These are phyloP conservation scores for Vollenhovia emeryi DNA, from an alignment of 1,140 invertebrate genomes.

Conservation along the genomic window DNA sequence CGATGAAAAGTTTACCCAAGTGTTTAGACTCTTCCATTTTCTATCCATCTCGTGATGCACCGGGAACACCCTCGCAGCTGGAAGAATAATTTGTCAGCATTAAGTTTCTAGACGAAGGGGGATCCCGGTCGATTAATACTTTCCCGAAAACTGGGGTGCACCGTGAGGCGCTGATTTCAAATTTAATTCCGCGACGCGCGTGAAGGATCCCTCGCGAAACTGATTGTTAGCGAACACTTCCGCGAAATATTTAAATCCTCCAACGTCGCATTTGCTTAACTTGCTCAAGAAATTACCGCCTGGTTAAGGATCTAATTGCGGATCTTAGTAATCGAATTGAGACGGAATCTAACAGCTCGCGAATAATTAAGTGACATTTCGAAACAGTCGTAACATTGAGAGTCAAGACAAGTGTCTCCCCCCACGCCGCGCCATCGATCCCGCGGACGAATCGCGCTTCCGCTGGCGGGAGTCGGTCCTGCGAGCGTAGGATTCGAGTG, in stretches of 20 bases:
- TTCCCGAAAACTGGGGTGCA: neutral
- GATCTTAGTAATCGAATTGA: neutral
- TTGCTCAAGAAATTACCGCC: neutral
- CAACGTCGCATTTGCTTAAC: neutral
- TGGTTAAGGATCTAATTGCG: neutral
- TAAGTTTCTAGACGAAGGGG: neutral
- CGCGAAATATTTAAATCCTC: neutral
- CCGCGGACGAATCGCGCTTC: conserved; percentile 20
- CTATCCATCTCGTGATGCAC: neutral
- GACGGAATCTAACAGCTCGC: neutral
- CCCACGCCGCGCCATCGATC: conserved; percentile 1
- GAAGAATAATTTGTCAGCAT: conserved; percentile 4
- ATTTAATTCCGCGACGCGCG: neutral
- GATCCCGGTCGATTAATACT: neutral
- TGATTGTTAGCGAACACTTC: neutral
- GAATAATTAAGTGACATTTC: neutral
- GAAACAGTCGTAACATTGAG: neutral
- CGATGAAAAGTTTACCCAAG: conserved; percentile 2
- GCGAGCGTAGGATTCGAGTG: conserved; percentile 19
- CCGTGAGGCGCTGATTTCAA: neutral
- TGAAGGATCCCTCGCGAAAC: neutral
- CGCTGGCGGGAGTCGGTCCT: conserved; percentile 9
- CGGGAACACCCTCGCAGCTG: neutral
- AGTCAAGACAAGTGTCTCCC: neutral
- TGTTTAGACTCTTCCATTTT: neutral